A percentile compares a stretch with the other conserved stretches of the same genome.
Evolutionary conservation across 2,797 vertebrate genomes (phyloP).

Genomic region (Brachyalestes nurse): DNA sequence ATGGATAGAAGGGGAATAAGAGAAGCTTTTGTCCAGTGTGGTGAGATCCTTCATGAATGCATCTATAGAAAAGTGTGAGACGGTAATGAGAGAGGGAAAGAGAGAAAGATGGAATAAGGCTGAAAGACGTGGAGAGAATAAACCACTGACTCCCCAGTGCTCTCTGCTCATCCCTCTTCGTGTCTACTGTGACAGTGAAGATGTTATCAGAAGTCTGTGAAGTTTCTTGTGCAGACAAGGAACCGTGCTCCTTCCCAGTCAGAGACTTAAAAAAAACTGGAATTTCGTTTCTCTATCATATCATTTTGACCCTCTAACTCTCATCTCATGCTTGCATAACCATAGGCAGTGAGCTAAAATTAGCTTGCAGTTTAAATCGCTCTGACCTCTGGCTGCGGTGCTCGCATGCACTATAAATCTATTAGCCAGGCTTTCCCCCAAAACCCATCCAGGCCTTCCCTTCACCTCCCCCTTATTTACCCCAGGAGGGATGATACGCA

Average conservation of each 20-base stretch:
- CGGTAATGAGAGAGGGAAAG: background rate
- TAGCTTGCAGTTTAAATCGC: background rate
- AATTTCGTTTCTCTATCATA: background rate
- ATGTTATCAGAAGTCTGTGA: slow-evolving; percentile 3
- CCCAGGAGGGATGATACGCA: background rate
- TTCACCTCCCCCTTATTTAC: background rate
- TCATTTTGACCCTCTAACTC: background rate
- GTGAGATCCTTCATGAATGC: slow-evolving; percentile 22
- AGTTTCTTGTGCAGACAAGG: slow-evolving; percentile 1
- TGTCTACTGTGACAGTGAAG: background rate
- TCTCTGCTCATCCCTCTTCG: background rate
- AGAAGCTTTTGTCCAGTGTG: slow-evolving; percentile 2
- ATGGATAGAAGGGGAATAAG: slow-evolving; percentile 24
- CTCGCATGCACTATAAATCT: background rate
- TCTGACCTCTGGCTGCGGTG: background rate
- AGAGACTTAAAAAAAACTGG: background rate
- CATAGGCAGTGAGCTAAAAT: background rate
- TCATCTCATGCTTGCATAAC: background rate
- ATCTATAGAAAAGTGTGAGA: slow-evolving; percentile 20
- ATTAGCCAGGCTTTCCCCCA: slow-evolving; percentile 8
- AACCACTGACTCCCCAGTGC: background rate
- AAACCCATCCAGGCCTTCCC: background rate
- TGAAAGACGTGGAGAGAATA: background rate
- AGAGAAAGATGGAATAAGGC: slow-evolving; percentile 36
- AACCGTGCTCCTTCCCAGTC: background rate